phyloP scores from a whole-genome alignment of 92 coral and sea anemone genomes.

The Pocillopora meandrina region DNA sequence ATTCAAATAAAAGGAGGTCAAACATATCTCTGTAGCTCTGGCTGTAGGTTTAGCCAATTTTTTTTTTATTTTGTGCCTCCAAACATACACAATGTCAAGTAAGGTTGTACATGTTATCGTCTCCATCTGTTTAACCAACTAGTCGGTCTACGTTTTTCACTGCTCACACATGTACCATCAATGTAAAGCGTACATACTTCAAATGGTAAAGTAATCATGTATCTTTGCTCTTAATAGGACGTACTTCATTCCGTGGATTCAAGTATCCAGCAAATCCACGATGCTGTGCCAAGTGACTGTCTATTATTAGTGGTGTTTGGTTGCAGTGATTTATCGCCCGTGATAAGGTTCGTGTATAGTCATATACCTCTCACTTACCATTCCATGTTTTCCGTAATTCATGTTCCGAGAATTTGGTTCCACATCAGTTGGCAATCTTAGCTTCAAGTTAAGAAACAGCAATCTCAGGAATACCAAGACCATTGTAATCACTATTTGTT shows the following conservation, averaged over 20 bases:
- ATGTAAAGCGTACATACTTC: too few species aligned
- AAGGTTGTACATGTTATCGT: too few species aligned
- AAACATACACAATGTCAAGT: neutral
- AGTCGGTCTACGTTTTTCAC: too few species aligned
- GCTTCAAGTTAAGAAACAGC: too few species aligned
- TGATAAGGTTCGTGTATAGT: slow-evolving; percentile 43
- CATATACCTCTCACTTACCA: neutral
- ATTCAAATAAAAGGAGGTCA: neutral
- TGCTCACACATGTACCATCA: too few species aligned
- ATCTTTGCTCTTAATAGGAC: slow-evolving; percentile 28
- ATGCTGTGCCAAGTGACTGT: slow-evolving; percentile 58
- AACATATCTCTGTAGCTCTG: neutral
- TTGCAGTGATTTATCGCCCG: slow-evolving; percentile 51
- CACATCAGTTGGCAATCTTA: too few species aligned
- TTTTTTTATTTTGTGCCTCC: neutral
- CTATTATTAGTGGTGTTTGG: slow-evolving; percentile 65
- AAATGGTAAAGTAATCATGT: neutral
- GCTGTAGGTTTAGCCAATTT: neutral
- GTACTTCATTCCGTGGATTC: slow-evolving; percentile 62
- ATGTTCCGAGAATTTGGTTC: neutral
- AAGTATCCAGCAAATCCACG: slow-evolving; percentile 51
- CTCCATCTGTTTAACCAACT: too few species aligned
- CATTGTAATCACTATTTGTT: too few species aligned
- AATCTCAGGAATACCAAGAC: too few species aligned
- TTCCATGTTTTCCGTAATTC: neutral